Conservation (phyloP, 2,797 vertebrate genomes). For the Enteromius unitaeniatus region DNA sequence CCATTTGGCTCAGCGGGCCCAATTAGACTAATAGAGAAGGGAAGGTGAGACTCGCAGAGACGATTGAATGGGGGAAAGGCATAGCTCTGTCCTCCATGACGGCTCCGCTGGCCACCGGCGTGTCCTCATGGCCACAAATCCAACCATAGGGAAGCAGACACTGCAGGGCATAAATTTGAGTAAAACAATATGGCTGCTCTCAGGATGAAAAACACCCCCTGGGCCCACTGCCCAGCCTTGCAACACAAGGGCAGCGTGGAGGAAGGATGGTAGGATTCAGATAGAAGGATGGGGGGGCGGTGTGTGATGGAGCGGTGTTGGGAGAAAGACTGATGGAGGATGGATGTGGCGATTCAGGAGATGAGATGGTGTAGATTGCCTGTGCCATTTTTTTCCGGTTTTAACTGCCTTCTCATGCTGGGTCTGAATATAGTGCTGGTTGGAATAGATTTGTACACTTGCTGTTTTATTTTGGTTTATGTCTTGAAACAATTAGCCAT, state of each 20-base stretch:
- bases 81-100: constrained; percentile 54
- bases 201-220: constrained; percentile 74
- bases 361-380: constrained; percentile 43
- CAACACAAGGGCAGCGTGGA: constrained; percentile 50
- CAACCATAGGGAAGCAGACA: constrained; percentile 54
- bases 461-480: background rate
- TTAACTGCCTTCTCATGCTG: constrained; percentile 21
- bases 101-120: constrained; percentile 45
- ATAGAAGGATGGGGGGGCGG: background rate
- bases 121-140: constrained; percentile 58
- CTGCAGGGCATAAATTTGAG: constrained; percentile 76
- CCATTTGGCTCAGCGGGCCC: constrained; percentile 63
- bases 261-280: constrained; percentile 40
- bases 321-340: constrained; percentile 30
- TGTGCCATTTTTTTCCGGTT: constrained; percentile 17
- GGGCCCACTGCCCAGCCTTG: constrained; percentile 67
- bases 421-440: background rate
- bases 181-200: constrained; percentile 78
- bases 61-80: constrained; percentile 51
- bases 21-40: constrained; percentile 84
- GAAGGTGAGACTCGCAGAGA: constrained; percentile 61
- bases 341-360: constrained; percentile 42
- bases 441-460: constrained; percentile 11
- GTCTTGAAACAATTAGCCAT: background rate
- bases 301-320: constrained; percentile 18